These are phyloP conservation scores for Buphagus erythrorhynchus DNA, from an alignment of 2,797 vertebrate genomes.

Conservation along the genomic window DNA sequence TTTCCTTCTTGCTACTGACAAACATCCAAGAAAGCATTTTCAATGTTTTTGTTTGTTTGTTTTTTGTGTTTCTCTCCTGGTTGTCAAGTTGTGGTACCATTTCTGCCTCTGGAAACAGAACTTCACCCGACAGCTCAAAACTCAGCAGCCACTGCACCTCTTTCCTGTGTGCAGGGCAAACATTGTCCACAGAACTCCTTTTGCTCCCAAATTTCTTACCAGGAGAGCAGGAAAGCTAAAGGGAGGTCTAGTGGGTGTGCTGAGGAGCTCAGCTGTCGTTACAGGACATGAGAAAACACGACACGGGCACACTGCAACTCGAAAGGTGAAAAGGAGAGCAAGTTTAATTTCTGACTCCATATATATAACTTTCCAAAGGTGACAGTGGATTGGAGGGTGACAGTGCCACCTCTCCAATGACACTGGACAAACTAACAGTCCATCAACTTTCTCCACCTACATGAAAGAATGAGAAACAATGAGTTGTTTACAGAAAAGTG, in stretches of 20 bases:
- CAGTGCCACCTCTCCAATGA: too few species aligned
- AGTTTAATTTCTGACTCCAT: too few species aligned
- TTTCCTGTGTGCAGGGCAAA: background rate
- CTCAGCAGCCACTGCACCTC: background rate
- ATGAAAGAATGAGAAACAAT: too few species aligned
- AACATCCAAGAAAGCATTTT: background rate
- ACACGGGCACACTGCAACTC: too few species aligned
- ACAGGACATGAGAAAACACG: too few species aligned
- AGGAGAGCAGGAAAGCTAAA: background rate
- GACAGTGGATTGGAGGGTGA: too few species aligned
- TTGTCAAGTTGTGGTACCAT: background rate
- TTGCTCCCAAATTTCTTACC: background rate
- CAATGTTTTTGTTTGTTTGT: background rate
- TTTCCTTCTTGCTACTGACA: background rate
- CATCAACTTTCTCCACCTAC: too few species aligned
- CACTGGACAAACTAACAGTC: too few species aligned
- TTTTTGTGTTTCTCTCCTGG: background rate
- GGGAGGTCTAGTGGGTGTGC: background rate
- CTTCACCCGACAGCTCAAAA: background rate
- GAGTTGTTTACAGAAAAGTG: too few species aligned
- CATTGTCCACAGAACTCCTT: accelerated
- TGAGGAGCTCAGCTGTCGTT: background rate
- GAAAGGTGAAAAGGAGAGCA: too few species aligned
- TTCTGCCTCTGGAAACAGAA: background rate
- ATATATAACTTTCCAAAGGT: too few species aligned